Evolutionary conservation across 2,888 invertebrate species (phyloP), one percentile per base, ranked within the genome.

Genomic region (Melinaea marsaeus): DNA sequence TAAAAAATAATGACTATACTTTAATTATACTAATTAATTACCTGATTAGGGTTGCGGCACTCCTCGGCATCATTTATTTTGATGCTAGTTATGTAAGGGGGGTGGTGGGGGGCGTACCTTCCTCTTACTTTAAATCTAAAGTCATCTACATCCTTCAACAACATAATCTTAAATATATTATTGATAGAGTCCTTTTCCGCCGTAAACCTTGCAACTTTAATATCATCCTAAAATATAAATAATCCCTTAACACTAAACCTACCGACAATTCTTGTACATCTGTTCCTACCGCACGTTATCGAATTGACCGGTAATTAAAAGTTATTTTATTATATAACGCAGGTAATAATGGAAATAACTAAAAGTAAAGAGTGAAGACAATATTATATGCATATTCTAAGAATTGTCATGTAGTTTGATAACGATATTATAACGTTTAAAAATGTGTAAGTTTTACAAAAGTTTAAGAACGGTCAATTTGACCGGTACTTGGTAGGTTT

Each of bases 31-130:
- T 13, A 51, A 48, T 48, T 42, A 62, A 47, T 6, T 63, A 63
- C 63, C 34, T 42, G 48, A 45, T 54, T 4, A 35, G 54, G 54
- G 9, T 63, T 13, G 9, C 22, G 11, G 42, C 60, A 63, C 4
- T 35, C 34, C 60, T 63, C 60, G 42, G 48, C 46, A n/a, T 57
- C 63, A 22, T 63, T 57, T 9, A 63, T 63, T 51, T 60, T 63
- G 4, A 63, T 13, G n/a, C 63, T 63, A 3, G 51, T 51, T 22
- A 63, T 54, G 47, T 63, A 60, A n/a, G 63, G 60, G 34, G 63
- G 60, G 13, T 60, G 60, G 13, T 54, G n/a, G 2, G 60, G 63
- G 5, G 22, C 34, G 5, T 3, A 13, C 32, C 55, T 57, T 9
- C 63, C 60, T 9, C 46, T 13, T 9, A 63, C 63, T 4, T 11